Base-by-base conservation (phyloP, 2,888 invertebrate species). In the Ennomos fuscantarius region DNA sequence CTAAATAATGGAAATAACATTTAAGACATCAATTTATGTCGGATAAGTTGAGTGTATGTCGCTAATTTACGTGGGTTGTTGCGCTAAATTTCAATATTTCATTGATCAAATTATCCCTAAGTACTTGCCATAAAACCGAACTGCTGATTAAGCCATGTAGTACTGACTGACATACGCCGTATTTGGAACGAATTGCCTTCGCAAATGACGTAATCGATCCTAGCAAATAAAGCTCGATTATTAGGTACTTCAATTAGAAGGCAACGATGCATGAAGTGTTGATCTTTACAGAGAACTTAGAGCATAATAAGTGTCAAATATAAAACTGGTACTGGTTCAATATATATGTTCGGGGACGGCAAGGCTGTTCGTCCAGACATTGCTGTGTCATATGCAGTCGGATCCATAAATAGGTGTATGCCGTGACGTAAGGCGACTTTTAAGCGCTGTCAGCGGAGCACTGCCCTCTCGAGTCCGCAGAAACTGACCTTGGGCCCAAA, bases 401-500 rank as follows among this genome's bases (percentile, higher is more conserved):
- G 48, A 31, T 57, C 62, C 57, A 44, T 56, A 59, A 65, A 63
- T 65, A 63, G 58, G 55, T 45, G 48, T 31, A 32, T n/a, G 37
- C 34, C 31, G 65, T 83, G 81, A 82, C 83, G 83, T 76, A 71
- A 79, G 74, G 64, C 47, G 15, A 49, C 39, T 51, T 56, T 56
- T 65, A 69, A 66, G 69, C 67, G 68, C 64, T 66, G 73, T 69
- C 52, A 65, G 69, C 68, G 70, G 76, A 74, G 76, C 76, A 80
- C 73, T 79, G 86, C 79, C 84, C 84, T 80, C 77, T 49, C 39
- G 12, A 70, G 73, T 69, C 68, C 48, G 78, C 60, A 61, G 66
- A 51, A 66, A 70, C 64, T 75, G 82, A 81, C 87, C 88, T 87
- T 87, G 87, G 73, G 66, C 62, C 63, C 72, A 72, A 79, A 81